Evolutionary conservation across 1,140 invertebrate species (phyloP).

Genomic region (Euglossa dilemma): DNA sequence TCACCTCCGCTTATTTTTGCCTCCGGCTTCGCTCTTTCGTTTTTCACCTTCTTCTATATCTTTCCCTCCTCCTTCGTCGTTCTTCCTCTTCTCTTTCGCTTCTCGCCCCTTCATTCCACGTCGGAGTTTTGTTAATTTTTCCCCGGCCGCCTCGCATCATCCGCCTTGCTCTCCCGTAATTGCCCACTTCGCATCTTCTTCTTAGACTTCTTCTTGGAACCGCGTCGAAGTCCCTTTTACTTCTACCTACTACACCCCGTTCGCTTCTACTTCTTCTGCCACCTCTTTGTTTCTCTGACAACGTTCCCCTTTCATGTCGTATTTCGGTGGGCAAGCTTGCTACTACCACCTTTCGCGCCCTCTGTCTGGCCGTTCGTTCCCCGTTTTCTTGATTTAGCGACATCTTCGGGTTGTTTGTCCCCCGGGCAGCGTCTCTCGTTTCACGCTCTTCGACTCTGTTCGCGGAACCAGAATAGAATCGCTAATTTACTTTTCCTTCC

Average conservation of each 20-base stretch:
- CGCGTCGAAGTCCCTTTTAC: neutral
- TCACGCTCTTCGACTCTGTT: neutral
- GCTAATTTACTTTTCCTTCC: neutral
- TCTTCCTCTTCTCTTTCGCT: neutral
- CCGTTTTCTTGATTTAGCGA: neutral
- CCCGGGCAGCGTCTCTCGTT: no score
- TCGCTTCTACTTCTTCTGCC: neutral
- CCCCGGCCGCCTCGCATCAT: no score
- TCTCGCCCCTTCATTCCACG: neutral
- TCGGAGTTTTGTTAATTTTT: neutral
- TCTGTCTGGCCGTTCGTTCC: no score
- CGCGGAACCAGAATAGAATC: neutral
- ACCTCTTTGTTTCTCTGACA: neutral
- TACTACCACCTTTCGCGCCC: no score
- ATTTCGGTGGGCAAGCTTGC: no score
- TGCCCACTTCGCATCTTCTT: neutral
- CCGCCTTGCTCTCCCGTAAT: neutral
- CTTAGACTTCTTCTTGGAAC: neutral
- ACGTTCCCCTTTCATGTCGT: neutral
- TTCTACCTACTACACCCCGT: neutral
- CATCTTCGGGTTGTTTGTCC: neutral
- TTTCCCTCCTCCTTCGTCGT: neutral
- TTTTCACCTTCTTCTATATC: neutral
- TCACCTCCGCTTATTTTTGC: neutral
- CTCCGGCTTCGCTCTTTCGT: neutral